Base-by-base conservation (phyloP, 1,140 invertebrate species). In the Nasonia vitripennis region DNA sequence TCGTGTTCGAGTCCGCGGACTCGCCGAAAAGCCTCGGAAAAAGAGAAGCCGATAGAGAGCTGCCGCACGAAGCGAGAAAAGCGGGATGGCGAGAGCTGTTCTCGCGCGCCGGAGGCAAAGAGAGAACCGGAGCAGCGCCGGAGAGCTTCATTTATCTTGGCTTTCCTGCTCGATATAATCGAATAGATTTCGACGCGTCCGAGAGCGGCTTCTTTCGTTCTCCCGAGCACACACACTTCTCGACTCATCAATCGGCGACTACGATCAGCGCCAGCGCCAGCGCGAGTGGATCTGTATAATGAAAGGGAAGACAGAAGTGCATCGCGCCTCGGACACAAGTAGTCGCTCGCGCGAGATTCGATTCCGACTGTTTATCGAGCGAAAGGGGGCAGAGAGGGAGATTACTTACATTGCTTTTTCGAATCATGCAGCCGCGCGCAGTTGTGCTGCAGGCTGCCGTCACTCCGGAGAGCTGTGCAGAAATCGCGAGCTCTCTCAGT, bases 111-210 rank as follows among this genome's bases (percentile, higher is more conserved):
- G 23, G 23, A 68, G 68, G 27, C 12, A 17, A n/a, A 51, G 68
- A 71, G 79, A 70, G 17, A 37, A 51, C 12, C 2, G 12, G 12
- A 20, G 48, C n/a, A 48, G 41, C 68, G 11, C 34, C 7, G 31
- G 79, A 37, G 81, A 37, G 81, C 23, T 85, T 77, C 78, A 85
- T 85, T 85, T 81, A 85, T 85, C 78, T 81, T 41, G 71, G 62
- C 83, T 70, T 34, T 45, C 81, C 20, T 68, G 20, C n/a, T 23
- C 9, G 62, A 81, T 75, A 34, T 70, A 81, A 85, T 85, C 84
- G 55, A 85, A 67, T 68, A 68, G 78, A 85, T 77, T 85, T 85
- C 84, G 48, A 85, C 84, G 78, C 83, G 77, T 74, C 45, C 48
- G 31, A 7, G 31, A 48, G 31, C 23, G 9, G 45, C 11, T 62